phyloP scores from a whole-genome alignment of 2,888 invertebrate genomes.

The Cerastoderma edule region DNA sequence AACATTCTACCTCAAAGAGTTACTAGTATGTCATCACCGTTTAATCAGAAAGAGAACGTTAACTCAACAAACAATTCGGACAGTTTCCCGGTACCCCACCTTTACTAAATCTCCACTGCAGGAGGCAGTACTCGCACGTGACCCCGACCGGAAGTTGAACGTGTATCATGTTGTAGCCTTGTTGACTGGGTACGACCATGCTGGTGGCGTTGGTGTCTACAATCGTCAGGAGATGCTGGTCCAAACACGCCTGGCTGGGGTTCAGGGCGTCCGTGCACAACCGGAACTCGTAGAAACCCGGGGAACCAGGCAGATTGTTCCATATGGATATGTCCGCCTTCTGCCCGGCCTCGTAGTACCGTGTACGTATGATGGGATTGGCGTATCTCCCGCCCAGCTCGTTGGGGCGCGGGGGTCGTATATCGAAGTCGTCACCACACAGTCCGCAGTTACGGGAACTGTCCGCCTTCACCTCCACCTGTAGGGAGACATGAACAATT shows the following conservation, averaged over 20 bases:
- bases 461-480: constrained; percentile 52
- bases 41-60: too few species aligned
- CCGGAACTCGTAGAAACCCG: constrained; percentile 56
- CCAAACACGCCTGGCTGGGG: constrained; percentile 38
- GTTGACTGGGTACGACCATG: constrained; percentile 37
- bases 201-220: constrained; percentile 29
- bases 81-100: too few species aligned
- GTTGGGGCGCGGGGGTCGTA: constrained; percentile 48
- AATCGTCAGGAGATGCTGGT: constrained; percentile 43
- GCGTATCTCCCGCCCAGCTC: constrained; percentile 63
- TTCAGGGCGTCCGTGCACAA: constrained; percentile 44
- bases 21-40: too few species aligned
- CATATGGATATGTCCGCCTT: constrained; percentile 46
- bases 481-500: too few species aligned
- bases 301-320: constrained; percentile 51
- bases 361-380: constrained; percentile 42
- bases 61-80: too few species aligned
- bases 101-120: constrained; percentile 59
- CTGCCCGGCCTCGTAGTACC: constrained; percentile 49
- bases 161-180: constrained; percentile 48
- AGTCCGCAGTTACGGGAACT: constrained; percentile 59
- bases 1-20: too few species aligned
- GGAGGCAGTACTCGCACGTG: constrained; percentile 52
- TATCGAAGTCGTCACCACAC: constrained; percentile 58
- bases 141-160: constrained; percentile 55